Percentiles rank a stretch among this genome's conserved stretches.
Evolutionary conservation across 2,113 vertebrate species (phyloP).

Genomic region (Gavia stellata): DNA sequence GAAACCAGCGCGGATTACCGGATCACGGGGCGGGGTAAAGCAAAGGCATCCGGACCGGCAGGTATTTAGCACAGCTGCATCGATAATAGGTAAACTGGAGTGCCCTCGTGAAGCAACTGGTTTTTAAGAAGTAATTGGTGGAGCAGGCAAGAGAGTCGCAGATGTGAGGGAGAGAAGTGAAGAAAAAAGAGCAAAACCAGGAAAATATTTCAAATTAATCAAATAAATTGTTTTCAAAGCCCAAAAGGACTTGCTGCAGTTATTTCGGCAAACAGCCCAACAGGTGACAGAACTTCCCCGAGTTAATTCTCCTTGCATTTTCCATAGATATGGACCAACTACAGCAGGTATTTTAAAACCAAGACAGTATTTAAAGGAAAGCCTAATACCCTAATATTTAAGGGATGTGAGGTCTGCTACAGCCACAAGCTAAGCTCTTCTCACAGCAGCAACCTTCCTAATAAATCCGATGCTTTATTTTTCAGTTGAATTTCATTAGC

Average conservation of each 20-base stretch:
- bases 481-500: background rate
- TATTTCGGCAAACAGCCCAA: background rate
- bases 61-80: background rate
- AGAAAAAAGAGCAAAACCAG: background rate
- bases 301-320: background rate
- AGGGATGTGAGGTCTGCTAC: background rate
- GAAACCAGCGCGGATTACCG: background rate
- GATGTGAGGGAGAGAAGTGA: background rate
- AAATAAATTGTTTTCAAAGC: background rate
- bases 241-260: background rate
- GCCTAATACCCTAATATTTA: background rate
- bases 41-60: background rate
- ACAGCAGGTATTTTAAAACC: background rate
- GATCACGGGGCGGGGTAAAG: background rate
- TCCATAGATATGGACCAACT: background rate
- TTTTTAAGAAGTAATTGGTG: background rate
- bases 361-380: background rate
- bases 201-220: background rate
- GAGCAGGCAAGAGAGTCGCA: background rate
- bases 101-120: background rate
- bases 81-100: background rate
- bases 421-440: background rate
- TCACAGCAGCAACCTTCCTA: background rate
- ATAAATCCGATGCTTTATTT: background rate
- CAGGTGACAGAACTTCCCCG: background rate